Conservation (phyloP, 2,888 invertebrate genomes). For the Xestia rhomboidea region DNA sequence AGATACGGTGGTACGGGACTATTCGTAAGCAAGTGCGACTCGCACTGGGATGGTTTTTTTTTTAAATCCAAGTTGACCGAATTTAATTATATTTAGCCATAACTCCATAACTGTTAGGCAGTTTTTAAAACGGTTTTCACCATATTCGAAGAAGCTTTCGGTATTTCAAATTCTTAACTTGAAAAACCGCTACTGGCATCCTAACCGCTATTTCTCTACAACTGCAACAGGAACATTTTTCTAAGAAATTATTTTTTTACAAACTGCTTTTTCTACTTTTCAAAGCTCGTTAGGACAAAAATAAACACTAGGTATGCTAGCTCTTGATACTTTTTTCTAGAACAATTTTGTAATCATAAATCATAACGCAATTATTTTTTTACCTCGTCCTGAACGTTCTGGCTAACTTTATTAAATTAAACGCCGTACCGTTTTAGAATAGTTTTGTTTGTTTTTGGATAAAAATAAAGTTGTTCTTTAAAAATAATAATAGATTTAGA, state of each 20-base stretch:
- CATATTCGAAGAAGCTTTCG: conserved; percentile 42
- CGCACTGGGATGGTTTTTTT: not conserved
- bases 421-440: not conserved
- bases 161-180: conserved; percentile 24
- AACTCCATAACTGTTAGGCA: conserved; percentile 11
- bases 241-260: conserved; percentile 5
- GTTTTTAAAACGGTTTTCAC: conserved; percentile 36
- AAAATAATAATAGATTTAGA: not conserved
- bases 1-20: not conserved
- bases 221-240: conserved; percentile 1
- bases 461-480: not conserved
- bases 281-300: conserved; percentile 29
- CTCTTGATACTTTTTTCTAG: conserved; percentile 28
- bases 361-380: conserved; percentile 31
- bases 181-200: conserved; percentile 5
- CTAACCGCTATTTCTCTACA: conserved; percentile 36
- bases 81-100: conserved; percentile 1
- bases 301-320: conserved; percentile 9
- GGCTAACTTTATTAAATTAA: conserved; percentile 7
- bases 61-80: not conserved
- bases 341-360: conserved; percentile 32
- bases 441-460: not conserved
- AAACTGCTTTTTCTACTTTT: conserved; percentile 22
- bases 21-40: not conserved
- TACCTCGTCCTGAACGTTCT: not conserved